Evolutionary conservation across 2,113 vertebrate species (phyloP), one percentile per base, ranked within the genome.

Genomic region (Pogona vitticeps): DNA sequence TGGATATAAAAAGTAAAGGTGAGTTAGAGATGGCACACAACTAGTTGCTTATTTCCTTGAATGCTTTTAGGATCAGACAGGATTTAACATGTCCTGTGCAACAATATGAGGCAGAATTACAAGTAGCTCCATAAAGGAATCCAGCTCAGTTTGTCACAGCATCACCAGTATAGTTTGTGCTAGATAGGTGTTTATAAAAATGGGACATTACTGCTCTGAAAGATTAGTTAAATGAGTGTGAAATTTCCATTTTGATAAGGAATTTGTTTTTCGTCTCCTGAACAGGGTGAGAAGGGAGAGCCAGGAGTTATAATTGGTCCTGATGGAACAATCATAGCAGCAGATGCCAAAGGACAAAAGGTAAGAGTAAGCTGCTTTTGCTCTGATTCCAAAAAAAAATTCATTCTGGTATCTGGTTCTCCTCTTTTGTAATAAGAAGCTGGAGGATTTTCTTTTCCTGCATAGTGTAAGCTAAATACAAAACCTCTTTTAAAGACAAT

Each of bases 271-370:
- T 84, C 0, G 17, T 28, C 83, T 75, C 85, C 9, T 13, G 79
- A 86, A 21, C 88, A 97, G 97, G 97, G 97, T 1, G 96, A 97
- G 46, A 97, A 97, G 82, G 97, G 97, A 1, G 97, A 97, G n/a
- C 94, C 97, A 0, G 97, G 96, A 0, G 58, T 87, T 1, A 92
- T 95, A 80, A 89, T 95, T 84, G 92, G 94, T 72, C 94, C 95
- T 0, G 95, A 97, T 0, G 95, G 96, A 65, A 88, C 90, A 0
- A 0, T 90, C 20, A 38, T 94, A 83, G 82, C 88, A 1, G 77
- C 87, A 0, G 36, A 85, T 31, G 58, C 82, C 52, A 96, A 95
- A 83, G 96, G 96, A 92, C 93, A 95, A 67, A 97, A 97, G 96
- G 97, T 97, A 86, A 15, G 71, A 73, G 85, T 61, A 40, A 0